Conservation (phyloP, 2,888 invertebrate species). For the Maniola hyperantus region DNA sequence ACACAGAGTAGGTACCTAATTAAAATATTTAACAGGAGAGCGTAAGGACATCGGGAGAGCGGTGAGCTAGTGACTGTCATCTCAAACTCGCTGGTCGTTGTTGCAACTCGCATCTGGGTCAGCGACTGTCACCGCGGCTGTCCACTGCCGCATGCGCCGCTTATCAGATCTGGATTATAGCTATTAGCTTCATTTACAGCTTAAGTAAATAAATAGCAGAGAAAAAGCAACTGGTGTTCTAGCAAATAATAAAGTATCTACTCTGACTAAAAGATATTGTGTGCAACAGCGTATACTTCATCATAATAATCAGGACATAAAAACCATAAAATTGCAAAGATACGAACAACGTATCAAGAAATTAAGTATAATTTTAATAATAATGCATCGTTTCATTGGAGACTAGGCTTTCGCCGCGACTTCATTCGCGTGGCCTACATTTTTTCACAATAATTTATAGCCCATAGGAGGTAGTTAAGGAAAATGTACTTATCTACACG, state of each 20-base stretch:
- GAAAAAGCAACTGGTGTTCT: background rate
- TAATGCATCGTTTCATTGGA: no score
- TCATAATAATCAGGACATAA: background rate
- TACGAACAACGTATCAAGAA: no score
- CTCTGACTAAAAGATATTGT: background rate
- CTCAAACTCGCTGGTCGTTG: slow-evolving; percentile 38
- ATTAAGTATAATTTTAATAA: no score
- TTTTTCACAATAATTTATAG: no score
- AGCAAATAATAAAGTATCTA: background rate
- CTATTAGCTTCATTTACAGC: background rate
- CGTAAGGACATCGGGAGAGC: slow-evolving; percentile 39
- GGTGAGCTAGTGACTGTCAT: slow-evolving; percentile 41
- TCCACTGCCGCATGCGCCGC: slow-evolving; percentile 34
- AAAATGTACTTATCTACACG: no score
- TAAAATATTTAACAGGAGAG: slow-evolving; percentile 11
- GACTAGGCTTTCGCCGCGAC: no score
- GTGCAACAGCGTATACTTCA: background rate
- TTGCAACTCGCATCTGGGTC: slow-evolving; percentile 51
- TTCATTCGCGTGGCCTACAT: no score
- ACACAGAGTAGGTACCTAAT: background rate
- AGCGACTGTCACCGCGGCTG: slow-evolving; percentile 47
- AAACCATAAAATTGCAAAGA: no score
- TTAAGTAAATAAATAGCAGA: background rate
- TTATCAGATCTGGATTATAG: slow-evolving; percentile 47
- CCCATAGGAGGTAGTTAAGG: no score